Evolutionary conservation across 2,888 invertebrate species (phyloP), one percentile per base, ranked within the genome.

Genomic region (Cantharis nigra): DNA sequence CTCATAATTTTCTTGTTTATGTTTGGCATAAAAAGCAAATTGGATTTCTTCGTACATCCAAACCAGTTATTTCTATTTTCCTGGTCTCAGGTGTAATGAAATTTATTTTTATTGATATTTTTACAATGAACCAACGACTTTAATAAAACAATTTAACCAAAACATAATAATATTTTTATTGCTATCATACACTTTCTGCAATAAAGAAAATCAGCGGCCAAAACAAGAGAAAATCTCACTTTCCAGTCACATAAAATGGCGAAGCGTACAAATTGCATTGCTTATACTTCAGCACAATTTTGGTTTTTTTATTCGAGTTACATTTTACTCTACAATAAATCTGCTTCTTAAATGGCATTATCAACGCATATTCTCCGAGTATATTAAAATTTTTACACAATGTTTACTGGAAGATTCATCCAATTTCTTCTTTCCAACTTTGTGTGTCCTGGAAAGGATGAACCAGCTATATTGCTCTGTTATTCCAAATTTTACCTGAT

Each of bases 1-100:
- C 49, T 71, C 28, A 71, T 67, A 75, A 75, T 71, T 75, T 71
- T 49, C 67, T 30, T 71, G 69, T 75, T 75, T 75, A 75, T 74
- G 70, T 70, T 18, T 23, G 75, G 20, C 69, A 69, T 74, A 75
- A 71, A 70, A 65, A 70, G 71, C 18, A 67, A 71, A 75, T 70
- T 67, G 75, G 71, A 75, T 71, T 69, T 33, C 33, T 71, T 71
- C 67, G 20, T 33, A 30, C 49, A 16, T 49, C 70, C 16, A 23
- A 70, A 65, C 18, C 23, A 65, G 23, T 65, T 23, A 65, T 49
- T 67, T 67, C 65, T 67, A 67, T 67, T 67, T 49, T 67, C 23
- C 26, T 67, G 65, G 65, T 67, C 65, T 67, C 65, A 67, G 65
- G 65, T 67, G 65, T 67, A 67, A 67, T 67, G 65, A 67, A 67